Evolutionary conservation across 2,113 vertebrate species (phyloP).

Genomic region (Spizaetus ornatus): DNA sequence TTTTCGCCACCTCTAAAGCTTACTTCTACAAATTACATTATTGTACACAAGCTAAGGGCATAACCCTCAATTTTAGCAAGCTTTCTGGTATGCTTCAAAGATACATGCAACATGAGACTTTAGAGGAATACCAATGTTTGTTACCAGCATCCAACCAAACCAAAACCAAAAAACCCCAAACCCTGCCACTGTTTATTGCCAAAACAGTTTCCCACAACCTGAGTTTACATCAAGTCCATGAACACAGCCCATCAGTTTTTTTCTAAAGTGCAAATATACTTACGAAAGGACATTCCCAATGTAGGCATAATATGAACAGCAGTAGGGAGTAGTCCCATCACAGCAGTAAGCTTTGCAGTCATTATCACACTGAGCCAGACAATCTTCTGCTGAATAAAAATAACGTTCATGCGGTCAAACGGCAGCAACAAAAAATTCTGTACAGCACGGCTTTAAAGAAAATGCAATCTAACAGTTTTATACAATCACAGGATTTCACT

Average conservation of each 20-base stretch:
- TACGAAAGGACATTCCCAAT: conserved; percentile 93
- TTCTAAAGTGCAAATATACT: conserved; percentile 55
- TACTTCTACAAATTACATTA: background rate
- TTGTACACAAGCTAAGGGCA: background rate
- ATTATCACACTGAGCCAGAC: conserved; percentile 81
- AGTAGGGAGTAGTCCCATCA: conserved; percentile 85
- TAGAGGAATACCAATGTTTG: background rate
- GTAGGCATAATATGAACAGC: conserved; percentile 93
- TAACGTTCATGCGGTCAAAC: background rate
- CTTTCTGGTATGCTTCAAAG: background rate
- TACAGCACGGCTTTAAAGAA: background rate
- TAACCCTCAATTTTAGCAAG: background rate
- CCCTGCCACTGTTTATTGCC: background rate
- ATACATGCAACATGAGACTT: background rate
- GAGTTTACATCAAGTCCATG: background rate
- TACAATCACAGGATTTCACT: background rate
- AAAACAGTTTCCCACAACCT: background rate
- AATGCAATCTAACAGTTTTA: background rate
- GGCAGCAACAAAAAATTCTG: background rate
- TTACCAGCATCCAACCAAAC: background rate
- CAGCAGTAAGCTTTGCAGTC: conserved; percentile 90
- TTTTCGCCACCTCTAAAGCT: background rate
- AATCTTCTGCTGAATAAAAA: conserved; percentile 72
- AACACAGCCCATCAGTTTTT: background rate
- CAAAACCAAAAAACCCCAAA: background rate